Base-by-base conservation (phyloP, 2,113 vertebrate genomes). In the Polyodon spathula region DNA sequence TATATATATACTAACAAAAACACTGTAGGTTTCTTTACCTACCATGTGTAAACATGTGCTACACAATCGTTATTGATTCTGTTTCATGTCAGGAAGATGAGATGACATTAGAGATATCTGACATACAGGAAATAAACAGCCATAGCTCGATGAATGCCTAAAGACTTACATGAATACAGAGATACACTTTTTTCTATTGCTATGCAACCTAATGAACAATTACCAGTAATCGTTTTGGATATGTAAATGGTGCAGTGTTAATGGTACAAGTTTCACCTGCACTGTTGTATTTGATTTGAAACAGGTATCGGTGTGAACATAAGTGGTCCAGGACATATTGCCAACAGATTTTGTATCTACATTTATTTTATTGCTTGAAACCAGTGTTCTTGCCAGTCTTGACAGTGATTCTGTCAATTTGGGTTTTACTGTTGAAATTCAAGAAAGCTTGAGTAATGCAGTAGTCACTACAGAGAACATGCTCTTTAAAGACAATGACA, bases 341-440 rank as follows among this genome's bases (percentile, higher is more conserved):
- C 77, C 78, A 81, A 71, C 76, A 75, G 77, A 72, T 75, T 71
- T 69, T 70, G 68, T 73, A 78, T 85, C 81, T 83, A 74, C 81
- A 82, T 80, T 78, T 82, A 75, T 75, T 81, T 80, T 75, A 79
- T 83, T 75, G 77, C 78, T 69, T 78, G 69, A 78, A 75, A 75
- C 78, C 67, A 77, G 71, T 69, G 75, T 63, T 79, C 75, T 75
- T 72, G 69, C 76, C 76, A 76, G 79, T 73, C 79, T 71, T 84
- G 78, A 83, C 79, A 81, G 79, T 78, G 78, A 80, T 82, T 83
- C 81, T 68, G 67, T 42, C 60, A 76, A 74, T 78, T 74, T 76
- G 76, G 64, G 70, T 71, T 77, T 73, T 76, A 80, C 70, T 77
- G 74, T 79, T 58, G 16, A 52, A 58, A 41, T 15, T 27, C 4